These are phyloP conservation scores for Dendrocincla tyrannina DNA, from an alignment of 2,797 vertebrate species.

Conservation along the genomic window DNA sequence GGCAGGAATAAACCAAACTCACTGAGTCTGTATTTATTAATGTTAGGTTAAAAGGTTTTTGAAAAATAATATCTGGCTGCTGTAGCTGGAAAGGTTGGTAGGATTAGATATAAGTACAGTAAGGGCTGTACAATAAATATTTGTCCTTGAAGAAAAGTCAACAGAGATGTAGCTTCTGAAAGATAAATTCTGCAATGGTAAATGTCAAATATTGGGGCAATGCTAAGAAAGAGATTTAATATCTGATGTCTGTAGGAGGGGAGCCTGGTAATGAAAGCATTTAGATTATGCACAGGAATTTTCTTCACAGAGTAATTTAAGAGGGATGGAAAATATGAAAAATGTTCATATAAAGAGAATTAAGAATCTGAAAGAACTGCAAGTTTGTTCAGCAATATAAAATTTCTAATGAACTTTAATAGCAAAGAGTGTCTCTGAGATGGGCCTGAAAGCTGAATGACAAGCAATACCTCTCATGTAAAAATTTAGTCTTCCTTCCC, in stretches of 20 bases:
- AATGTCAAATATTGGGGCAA: slow-evolving; percentile 48
- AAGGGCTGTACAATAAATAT: slow-evolving; percentile 14
- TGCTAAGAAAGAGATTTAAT: slow-evolving; percentile 48
- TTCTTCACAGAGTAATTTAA: slow-evolving; percentile 6
- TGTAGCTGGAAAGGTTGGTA: not conserved
- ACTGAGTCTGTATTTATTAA: not conserved
- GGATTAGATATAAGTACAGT: not conserved
- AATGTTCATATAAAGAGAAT: not conserved
- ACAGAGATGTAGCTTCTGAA: slow-evolving; percentile 37
- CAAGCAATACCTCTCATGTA: not conserved
- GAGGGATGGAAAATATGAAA: not conserved
- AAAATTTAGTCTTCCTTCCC: not conserved
- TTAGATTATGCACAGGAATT: not conserved
- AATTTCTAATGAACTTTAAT: not conserved
- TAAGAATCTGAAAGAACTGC: not conserved
- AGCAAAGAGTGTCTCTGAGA: not conserved
- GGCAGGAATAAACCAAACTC: not conserved
- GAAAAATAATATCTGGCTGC: slow-evolving; percentile 43
- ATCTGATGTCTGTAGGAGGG: not conserved
- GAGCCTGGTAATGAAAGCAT: not conserved
- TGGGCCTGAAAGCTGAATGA: not conserved
- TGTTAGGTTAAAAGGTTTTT: not conserved
- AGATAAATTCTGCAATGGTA: slow-evolving; percentile 18
- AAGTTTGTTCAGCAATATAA: not conserved
- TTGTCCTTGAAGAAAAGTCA: slow-evolving; percentile 15